These are phyloP conservation scores for Sternotherus odoratus DNA, from an alignment of 2,797 vertebrate species.

Conservation along the genomic window DNA sequence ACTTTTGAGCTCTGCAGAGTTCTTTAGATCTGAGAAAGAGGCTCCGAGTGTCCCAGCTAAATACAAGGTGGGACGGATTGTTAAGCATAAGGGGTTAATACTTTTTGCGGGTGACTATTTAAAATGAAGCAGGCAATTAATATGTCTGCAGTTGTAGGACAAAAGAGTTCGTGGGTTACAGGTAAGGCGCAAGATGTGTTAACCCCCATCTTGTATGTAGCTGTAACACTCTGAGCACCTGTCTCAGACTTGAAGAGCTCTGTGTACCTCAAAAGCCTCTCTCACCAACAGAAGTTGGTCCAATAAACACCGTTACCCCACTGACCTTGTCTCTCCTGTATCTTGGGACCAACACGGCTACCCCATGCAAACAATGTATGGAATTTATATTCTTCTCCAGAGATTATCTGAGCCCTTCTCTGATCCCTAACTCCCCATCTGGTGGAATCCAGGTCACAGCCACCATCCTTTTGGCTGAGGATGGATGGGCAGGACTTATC, in stretches of 20 bases:
- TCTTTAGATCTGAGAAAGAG: neutral
- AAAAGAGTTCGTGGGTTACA: neutral
- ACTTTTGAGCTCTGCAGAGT: neutral
- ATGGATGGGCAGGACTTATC: neutral
- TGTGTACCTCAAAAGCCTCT: neutral
- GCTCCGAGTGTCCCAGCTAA: neutral
- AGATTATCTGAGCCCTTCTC: neutral
- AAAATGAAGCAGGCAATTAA: neutral
- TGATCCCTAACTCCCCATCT: neutral
- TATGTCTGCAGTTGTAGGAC: neutral
- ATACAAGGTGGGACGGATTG: neutral
- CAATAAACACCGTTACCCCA: neutral
- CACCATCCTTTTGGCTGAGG: neutral
- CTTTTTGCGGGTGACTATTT: neutral
- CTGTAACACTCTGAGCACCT: neutral
- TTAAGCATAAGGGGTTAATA: neutral
- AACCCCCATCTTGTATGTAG: neutral
- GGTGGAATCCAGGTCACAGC: neutral
- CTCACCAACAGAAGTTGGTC: neutral
- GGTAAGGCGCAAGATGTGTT: neutral
- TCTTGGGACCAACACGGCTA: too few relatives aligned
- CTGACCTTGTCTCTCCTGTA: too few relatives aligned
- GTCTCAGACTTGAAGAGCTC: neutral
- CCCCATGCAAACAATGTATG: too few relatives aligned
- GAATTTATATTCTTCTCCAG: neutral